Base-by-base conservation (phyloP, 2,113 vertebrate species). In the Lepus timidus region DNA sequence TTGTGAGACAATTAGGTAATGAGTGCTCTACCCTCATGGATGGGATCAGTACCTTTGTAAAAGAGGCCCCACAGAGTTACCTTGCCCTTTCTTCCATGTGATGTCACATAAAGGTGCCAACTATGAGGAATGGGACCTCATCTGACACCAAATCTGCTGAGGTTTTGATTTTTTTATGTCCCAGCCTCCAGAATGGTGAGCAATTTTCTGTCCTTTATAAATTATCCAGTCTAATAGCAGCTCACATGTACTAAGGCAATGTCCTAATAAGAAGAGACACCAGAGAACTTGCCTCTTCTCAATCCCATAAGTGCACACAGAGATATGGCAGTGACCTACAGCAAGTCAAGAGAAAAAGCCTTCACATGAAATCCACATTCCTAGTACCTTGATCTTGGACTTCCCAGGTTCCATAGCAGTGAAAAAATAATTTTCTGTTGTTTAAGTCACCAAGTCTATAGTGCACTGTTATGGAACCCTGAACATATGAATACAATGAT, bases 381-480 rank as follows among this genome's bases (percentile, higher is more conserved):
- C 22, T 31, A 44, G 36, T 3, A 65, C 19, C 61, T 90, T 79
- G 52, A 71, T 83, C 29, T 70, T 75, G 31, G 13, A 86, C 17
- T 76, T 85, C 20, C 22, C 27, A 83, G 19, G 31, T 12, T 71
- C 44, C 11, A 62, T 52, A 85, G 70, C 78, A 67, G 1, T 81
- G 79, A 88, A 16, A 80, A 58, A 88, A 71, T 64, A 88, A 75
- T 58, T 86, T 75, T 89, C 55, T 74, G 22, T 76, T 85, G 10
- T 88, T 61, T 80, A 79, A 80, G 39, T 1, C 44, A 76, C 71
- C 23, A 2, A 52, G 74, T 1, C 29, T 71, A 33, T 71, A 23
- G 4, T 27, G 83, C 73, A 95, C 65, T 82, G 65, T 79, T 73
- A 79, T 44, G 36, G 31, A 6, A 83, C 10, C 23, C 51, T 14